A percentile compares a stretch with the other conserved stretches of the same genome.
These are phyloP conservation scores for Galerucella pusilla DNA, from an alignment of 2,888 invertebrate species.

Conservation along the genomic window DNA sequence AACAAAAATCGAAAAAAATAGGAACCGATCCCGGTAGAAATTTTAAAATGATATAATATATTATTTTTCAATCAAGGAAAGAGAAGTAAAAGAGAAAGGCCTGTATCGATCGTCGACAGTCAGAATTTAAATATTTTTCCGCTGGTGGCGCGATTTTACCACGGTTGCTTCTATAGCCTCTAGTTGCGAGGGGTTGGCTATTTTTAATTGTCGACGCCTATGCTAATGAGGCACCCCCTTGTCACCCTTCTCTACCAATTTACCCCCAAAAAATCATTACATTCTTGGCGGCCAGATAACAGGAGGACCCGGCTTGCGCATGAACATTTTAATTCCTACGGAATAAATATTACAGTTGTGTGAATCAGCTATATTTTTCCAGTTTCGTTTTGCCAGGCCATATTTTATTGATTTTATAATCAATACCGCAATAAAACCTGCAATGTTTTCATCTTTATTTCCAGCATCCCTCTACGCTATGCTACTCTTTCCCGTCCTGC, in stretches of 20 bases:
- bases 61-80: slow-evolving; percentile 32
- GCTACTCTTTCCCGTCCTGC: slow-evolving; percentile 23
- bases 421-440: slow-evolving; percentile 69
- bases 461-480: slow-evolving; percentile 58
- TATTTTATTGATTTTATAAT: slow-evolving; percentile 69
- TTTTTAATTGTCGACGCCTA: slow-evolving; percentile 60
- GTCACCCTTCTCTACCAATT: slow-evolving; percentile 67
- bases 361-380: slow-evolving; percentile 66
- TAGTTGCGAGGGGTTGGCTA: slow-evolving; percentile 56
- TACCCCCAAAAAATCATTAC: slow-evolving; percentile 90
- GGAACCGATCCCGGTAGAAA: background rate
- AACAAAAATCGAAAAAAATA: background rate
- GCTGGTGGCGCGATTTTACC: slow-evolving; percentile 29
- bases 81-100: slow-evolving; percentile 29
- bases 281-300: slow-evolving; percentile 72
- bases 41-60: slow-evolving; percentile 16
- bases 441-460: slow-evolving; percentile 68
- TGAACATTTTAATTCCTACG: slow-evolving; percentile 66
- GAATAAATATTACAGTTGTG: slow-evolving; percentile 62
- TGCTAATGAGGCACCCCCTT: slow-evolving; percentile 64
- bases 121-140: slow-evolving; percentile 45
- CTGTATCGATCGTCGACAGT: slow-evolving; percentile 39
- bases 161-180: slow-evolving; percentile 20
- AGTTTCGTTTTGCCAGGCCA: slow-evolving; percentile 60
- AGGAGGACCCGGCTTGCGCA: slow-evolving; percentile 66